These are phyloP conservation scores for Drosophila lacertosa DNA, from an alignment of 1,140 invertebrate species.

Conservation along the genomic window DNA sequence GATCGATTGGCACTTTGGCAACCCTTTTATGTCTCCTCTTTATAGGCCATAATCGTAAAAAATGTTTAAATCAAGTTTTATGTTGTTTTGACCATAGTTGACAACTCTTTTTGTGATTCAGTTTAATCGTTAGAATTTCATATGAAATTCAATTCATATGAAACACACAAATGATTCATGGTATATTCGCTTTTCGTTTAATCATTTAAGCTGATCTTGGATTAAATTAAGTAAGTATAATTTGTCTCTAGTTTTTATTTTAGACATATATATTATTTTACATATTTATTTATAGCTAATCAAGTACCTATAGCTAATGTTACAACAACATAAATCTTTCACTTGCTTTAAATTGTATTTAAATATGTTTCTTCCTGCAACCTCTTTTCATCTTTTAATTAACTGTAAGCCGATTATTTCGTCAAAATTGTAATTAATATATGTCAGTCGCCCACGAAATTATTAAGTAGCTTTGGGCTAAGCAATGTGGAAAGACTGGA, in stretches of 20 bases:
- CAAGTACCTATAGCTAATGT: too few relatives aligned
- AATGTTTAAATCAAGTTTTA: not conserved
- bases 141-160: conserved; percentile 3
- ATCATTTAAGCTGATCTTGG: too few relatives aligned
- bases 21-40: conserved; percentile 14
- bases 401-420: not conserved
- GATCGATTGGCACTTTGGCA: conserved; percentile 12
- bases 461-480: not conserved
- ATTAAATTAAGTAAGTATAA: too few relatives aligned
- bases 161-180: conserved; percentile 12
- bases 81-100: conserved; percentile 7
- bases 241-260: not conserved
- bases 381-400: not conserved
- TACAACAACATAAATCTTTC: too few relatives aligned
- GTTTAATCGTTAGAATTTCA: not conserved
- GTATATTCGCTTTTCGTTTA: too few relatives aligned
- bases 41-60: conserved; percentile 23
- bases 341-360: not conserved
- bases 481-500: not conserved
- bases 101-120: not conserved
- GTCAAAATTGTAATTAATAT: conserved; percentile 1
- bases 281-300: too few relatives aligned
- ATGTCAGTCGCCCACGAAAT: not conserved
- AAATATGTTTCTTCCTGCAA: not conserved
- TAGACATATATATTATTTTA: too few relatives aligned